A percentile compares a stretch with the other conserved stretches of the same genome.
phyloP scores from a whole-genome alignment of 2,888 invertebrate genomes.

The Matsumyia berberina region DNA sequence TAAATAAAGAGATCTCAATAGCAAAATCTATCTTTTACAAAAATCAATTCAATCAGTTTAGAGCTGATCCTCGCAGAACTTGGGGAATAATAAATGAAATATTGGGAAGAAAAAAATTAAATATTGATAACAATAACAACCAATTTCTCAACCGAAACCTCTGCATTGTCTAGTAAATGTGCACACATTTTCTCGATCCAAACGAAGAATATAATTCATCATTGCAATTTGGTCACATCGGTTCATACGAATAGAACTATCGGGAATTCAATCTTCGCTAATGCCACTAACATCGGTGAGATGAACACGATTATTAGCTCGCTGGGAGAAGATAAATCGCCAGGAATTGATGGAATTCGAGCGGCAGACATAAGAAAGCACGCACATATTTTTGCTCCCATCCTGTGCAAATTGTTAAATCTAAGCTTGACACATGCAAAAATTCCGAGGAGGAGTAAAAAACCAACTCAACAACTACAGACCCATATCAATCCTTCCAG shows the following conservation, averaged over 20 bases:
- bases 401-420: neutral
- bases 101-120: slow-evolving; percentile 1
- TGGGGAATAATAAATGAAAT: slow-evolving; percentile 14
- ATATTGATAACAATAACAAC: neutral
- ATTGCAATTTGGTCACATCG: neutral
- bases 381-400: too few relatives aligned
- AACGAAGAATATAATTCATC: too few relatives aligned
- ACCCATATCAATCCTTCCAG: too few relatives aligned
- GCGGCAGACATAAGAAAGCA: too few relatives aligned
- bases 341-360: too few relatives aligned
- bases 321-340: too few relatives aligned
- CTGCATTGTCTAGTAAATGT: neutral
- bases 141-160: neutral
- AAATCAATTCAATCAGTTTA: neutral
- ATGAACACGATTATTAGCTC: too few relatives aligned
- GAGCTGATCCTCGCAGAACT: slow-evolving; percentile 9
- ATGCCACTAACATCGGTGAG: too few relatives aligned
- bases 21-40: slow-evolving; percentile 1
- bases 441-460: slow-evolving; percentile 3
- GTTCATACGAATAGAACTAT: too few relatives aligned
- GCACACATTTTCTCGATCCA: neutral
- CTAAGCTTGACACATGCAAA: neutral
- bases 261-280: too few relatives aligned
- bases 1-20: neutral
- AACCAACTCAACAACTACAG: neutral